Base-by-base conservation (phyloP, 2,113 vertebrate genomes). In the Benitochromis conjunctus region DNA sequence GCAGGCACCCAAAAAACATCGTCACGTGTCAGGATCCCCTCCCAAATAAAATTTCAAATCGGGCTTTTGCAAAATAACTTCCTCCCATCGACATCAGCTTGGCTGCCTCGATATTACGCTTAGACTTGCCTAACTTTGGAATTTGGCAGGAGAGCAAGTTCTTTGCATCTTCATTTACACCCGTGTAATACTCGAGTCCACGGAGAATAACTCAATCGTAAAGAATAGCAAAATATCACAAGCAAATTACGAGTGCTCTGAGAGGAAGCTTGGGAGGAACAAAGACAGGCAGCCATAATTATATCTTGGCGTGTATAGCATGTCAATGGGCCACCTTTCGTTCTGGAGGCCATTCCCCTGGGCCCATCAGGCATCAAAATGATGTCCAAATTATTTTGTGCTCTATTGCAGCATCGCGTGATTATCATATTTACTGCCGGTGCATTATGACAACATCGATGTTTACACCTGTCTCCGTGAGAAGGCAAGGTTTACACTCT, bases 311-410 rank as follows among this genome's bases (percentile, higher is more conserved):
- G 95, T 96, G 96, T 94, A 88, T 87, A 85, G 96, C 94, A 96
- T 96, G 96, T 95, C 95, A 96, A 96, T 95, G 95, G 96, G 92
- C 94, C 95, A 95, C 95, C 95, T 93, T 64, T 93, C 90, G 57
- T 94, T 94, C 90, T 92, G 90, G 87, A 88, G 94, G 96, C 85
- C 94, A 90, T 92, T 95, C 95, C 96, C 95, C 81, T 60, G 95
- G 90, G 96, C 91, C 90, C 93, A 91, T 84, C 91, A 94, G 92
- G 95, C 95, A 95, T 96, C 95, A 95, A 95, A 95, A 95, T 95
- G 94, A 96, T 95, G 95, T 95, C 95, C 95, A 96, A 96, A 96
- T 97, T 93, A 96, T 96, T 95, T 95, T 92, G 93, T 91, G 94
- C 94, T 95, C 91, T 77, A 92, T 83, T 92, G 92, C 94, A 92